These are phyloP conservation scores for Myotis yumanensis DNA, from an alignment of 2,113 vertebrate genomes.

Conservation along the genomic window DNA sequence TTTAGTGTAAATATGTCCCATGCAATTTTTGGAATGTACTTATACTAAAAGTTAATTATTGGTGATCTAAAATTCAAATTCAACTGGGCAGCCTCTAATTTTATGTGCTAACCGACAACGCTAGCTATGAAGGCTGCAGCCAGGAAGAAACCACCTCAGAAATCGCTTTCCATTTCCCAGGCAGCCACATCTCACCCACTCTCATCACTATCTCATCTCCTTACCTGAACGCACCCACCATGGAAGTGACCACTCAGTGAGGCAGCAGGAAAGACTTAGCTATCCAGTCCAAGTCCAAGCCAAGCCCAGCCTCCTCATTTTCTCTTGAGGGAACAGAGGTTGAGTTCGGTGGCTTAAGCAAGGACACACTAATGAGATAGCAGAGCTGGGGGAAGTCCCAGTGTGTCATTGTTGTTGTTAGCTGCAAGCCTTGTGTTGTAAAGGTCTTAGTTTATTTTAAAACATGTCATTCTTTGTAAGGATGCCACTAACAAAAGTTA, in stretches of 20 bases:
- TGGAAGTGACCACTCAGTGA: neutral
- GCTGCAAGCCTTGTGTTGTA: neutral
- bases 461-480: neutral
- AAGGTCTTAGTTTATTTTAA: neutral
- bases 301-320: neutral
- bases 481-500: neutral
- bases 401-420: neutral
- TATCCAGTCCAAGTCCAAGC: neutral
- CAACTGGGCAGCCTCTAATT: neutral
- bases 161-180: neutral
- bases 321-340: neutral
- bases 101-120: neutral
- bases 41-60: neutral
- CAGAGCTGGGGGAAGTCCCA: neutral
- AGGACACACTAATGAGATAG: neutral
- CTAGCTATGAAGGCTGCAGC: neutral
- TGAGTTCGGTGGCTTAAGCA: neutral
- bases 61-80: neutral
- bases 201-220: neutral
- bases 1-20: neutral
- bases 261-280: neutral
- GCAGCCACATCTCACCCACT: neutral
- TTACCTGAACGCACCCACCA: neutral
- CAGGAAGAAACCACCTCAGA: slow-evolving; percentile 13
- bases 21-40: neutral